Evolutionary conservation across 2,797 vertebrate genomes (phyloP).

Genomic region (Octomys mimax): DNA sequence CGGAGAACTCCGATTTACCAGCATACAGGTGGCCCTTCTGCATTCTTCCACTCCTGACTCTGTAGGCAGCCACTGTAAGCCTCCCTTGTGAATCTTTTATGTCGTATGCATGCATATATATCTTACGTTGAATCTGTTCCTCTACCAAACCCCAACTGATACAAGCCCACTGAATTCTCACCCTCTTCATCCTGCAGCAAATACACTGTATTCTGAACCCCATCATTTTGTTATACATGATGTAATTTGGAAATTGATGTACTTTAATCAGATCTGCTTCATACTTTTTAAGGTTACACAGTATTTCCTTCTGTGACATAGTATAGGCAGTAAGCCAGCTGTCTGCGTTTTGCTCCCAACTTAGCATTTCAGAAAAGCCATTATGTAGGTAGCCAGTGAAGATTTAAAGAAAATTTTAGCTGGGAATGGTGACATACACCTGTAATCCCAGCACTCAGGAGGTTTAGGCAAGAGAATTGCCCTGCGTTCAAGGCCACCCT

Average conservation of each 20-base stretch:
- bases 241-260: not conserved
- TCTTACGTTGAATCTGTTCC: not conserved
- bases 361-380: slow-evolving; percentile 45
- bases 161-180: not conserved
- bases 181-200: not conserved
- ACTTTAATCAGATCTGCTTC: not conserved
- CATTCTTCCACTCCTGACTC: not conserved
- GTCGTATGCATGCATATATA: not conserved
- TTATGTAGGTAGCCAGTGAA: not conserved
- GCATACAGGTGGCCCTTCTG: not conserved
- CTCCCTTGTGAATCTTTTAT: not conserved
- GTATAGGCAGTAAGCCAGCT: not conserved
- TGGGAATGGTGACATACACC: not conserved
- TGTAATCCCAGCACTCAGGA: not conserved
- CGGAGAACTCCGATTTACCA: not conserved
- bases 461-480: not conserved
- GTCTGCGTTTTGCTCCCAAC: slow-evolving; percentile 8
- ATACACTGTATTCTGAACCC: not conserved
- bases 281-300: not conserved
- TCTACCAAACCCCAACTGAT: not conserved
- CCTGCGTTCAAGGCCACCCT: not conserved
- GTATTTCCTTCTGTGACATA: not conserved
- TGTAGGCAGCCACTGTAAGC: not conserved
- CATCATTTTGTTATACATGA: not conserved
- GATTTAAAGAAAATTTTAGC: not conserved